Percentiles rank a stretch among this genome's conserved stretches.
Evolutionary conservation across 1,140 invertebrate genomes (phyloP).

Genomic region (Pogonognathellus flavescens): DNA sequence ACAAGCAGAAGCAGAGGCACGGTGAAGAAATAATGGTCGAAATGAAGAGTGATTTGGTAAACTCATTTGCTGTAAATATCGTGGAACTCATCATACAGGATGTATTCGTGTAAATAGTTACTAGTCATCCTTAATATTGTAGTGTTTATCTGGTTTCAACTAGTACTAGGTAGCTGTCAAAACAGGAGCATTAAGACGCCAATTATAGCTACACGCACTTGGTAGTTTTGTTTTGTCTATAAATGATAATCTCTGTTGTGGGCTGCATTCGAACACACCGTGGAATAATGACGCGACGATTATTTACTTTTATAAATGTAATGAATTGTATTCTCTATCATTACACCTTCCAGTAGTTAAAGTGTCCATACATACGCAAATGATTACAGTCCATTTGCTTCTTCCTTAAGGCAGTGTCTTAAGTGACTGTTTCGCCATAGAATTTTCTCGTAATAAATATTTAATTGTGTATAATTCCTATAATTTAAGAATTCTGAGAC

Average conservation of each 20-base stretch:
- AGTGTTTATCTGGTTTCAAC: slow-evolving; percentile 26
- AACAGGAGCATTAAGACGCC: slow-evolving; percentile 59
- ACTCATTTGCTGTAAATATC: slow-evolving; percentile 58
- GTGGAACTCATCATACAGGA: slow-evolving; percentile 53
- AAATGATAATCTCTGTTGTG: too few species aligned
- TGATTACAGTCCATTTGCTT: too few species aligned
- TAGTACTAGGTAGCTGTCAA: slow-evolving; percentile 56
- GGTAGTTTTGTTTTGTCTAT: neutral
- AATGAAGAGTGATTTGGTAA: slow-evolving; percentile 64
- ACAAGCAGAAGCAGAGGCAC: too few species aligned
- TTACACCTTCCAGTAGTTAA: neutral
- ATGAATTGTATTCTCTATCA: too few species aligned
- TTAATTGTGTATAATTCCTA: too few species aligned
- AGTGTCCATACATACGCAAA: neutral
- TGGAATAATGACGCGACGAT: too few species aligned
- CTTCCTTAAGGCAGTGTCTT: too few species aligned
- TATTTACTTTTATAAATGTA: too few species aligned
- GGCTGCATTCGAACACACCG: too few species aligned
- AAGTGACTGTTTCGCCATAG: too few species aligned
- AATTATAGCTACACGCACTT: slow-evolving; percentile 55
- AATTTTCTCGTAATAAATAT: too few species aligned
- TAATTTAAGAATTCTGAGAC: too few species aligned
- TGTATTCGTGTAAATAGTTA: slow-evolving; percentile 56
- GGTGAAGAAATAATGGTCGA: slow-evolving; percentile 39
- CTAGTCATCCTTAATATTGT: slow-evolving; percentile 35